These are phyloP conservation scores for Argynnis bischoffii DNA, from an alignment of 2,888 invertebrate genomes.

Conservation along the genomic window DNA sequence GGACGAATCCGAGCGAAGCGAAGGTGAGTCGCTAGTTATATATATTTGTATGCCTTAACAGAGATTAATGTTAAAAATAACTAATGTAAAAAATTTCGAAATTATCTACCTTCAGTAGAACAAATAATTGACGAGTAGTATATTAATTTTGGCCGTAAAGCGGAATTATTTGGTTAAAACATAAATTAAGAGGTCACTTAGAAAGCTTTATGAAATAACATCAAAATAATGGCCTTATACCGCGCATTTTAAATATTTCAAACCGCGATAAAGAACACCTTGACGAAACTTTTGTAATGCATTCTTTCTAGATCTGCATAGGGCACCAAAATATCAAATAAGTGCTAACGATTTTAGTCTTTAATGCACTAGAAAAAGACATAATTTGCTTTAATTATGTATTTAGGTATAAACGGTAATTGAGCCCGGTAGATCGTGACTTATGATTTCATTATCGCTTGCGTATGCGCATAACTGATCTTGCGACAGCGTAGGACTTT, in stretches of 20 bases:
- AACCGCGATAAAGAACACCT: slow-evolving; percentile 33
- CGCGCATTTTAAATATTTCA: slow-evolving; percentile 18
- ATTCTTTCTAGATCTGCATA: slow-evolving; percentile 43
- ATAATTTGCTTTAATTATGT: slow-evolving; percentile 25
- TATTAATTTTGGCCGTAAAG: too few species aligned
- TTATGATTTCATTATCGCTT: slow-evolving; percentile 65
- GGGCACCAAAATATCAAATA: slow-evolving; percentile 23
- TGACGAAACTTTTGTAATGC: slow-evolving; percentile 45
- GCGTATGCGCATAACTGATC: slow-evolving; percentile 46
- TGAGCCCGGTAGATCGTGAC: slow-evolving; percentile 60
- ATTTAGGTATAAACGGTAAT: slow-evolving; percentile 40
- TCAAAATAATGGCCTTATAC: slow-evolving; percentile 20
- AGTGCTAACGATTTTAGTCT: not conserved
- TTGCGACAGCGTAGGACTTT: not conserved
- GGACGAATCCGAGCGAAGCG: too few species aligned
- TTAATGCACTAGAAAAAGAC: slow-evolving; percentile 22
- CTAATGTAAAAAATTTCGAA: too few species aligned
- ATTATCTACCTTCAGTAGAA: too few species aligned
- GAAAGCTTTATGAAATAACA: not conserved
- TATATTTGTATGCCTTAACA: too few species aligned
- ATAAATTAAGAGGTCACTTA: too few species aligned
- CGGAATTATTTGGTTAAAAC: too few species aligned
- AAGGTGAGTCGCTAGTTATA: too few species aligned
- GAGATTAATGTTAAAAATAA: too few species aligned
- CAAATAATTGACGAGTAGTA: too few species aligned